A percentile compares a stretch with the other conserved stretches of the same genome.
Conservation (phyloP, 2,113 vertebrate genomes). For the Apodemus speciosus region DNA sequence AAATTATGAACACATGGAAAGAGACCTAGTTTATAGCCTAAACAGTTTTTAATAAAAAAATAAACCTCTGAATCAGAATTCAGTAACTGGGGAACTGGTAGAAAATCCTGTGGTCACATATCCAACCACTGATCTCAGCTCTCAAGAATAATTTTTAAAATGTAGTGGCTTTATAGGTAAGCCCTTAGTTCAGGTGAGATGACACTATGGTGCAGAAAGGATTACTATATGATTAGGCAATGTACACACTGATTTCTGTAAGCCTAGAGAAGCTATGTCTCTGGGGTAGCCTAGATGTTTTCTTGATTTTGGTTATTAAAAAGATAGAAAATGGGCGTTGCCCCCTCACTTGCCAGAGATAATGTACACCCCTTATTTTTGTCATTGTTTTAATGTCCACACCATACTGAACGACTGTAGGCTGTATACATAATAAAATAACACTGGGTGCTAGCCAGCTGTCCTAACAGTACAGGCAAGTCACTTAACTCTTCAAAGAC, state of each 20-base stretch:
- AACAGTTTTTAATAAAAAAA: no score
- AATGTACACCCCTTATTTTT: neutral
- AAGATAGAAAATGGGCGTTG: neutral
- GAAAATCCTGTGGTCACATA: no score
- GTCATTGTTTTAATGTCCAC: neutral
- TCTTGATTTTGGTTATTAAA: neutral
- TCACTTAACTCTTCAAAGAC: neutral
- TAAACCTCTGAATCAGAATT: no score
- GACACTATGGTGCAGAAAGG: neutral
- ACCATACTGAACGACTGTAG: neutral
- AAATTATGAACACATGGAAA: no score
- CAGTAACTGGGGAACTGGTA: no score
- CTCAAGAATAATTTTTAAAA: neutral
- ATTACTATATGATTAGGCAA: neutral
- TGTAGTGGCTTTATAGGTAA: neutral
- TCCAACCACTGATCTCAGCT: neutral
- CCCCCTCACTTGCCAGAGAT: neutral
- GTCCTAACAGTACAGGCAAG: neutral
- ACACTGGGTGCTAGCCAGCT: neutral
- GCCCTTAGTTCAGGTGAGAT: neutral
- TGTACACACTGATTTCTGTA: neutral
- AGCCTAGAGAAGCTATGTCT: neutral
- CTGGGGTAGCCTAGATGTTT: neutral
- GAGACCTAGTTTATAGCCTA: no score
- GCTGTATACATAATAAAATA: neutral